These are phyloP conservation scores for Acronicta psi DNA, from an alignment of 2,888 invertebrate genomes.

Conservation along the genomic window DNA sequence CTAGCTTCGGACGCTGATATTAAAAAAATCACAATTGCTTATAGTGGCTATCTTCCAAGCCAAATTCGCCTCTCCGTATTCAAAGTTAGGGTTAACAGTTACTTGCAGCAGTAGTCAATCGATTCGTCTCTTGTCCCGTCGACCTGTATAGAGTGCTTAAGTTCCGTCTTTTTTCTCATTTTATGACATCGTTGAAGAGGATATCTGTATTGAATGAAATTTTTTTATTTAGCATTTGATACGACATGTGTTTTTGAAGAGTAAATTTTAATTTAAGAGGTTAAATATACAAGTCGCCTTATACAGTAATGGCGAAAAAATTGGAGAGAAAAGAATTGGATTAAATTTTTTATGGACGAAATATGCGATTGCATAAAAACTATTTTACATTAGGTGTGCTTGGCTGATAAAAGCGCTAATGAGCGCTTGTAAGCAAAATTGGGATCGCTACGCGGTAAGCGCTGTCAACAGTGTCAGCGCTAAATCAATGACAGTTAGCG, in stretches of 20 bases:
- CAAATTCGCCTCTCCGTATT: conserved; percentile 1
- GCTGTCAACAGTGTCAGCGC: too few species aligned
- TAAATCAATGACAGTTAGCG: too few species aligned
- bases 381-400: too few species aligned
- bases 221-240: conserved; percentile 29
- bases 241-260: conserved; percentile 13
- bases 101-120: conserved; percentile 16
- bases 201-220: conserved; percentile 39
- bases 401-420: too few species aligned
- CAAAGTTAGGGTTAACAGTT: rapidly evolving
- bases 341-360: too few species aligned
- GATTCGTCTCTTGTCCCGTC: conserved; percentile 40
- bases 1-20: conserved; percentile 59
- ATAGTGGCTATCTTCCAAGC: conserved; percentile 3
- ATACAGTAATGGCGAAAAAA: too few species aligned
- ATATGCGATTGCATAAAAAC: too few species aligned
- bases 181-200: conserved; percentile 32
- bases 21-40: conserved; percentile 58
- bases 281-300: background rate
- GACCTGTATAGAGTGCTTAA: conserved; percentile 43
- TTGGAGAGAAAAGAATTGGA: too few species aligned
- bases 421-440: too few species aligned
- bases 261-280: background rate
- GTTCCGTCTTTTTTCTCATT: conserved; percentile 32
- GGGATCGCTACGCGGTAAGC: too few species aligned